Percentiles rank a stretch among this genome's conserved stretches.
Conservation (phyloP, 2,113 vertebrate genomes). For the Ciconia maguari region DNA sequence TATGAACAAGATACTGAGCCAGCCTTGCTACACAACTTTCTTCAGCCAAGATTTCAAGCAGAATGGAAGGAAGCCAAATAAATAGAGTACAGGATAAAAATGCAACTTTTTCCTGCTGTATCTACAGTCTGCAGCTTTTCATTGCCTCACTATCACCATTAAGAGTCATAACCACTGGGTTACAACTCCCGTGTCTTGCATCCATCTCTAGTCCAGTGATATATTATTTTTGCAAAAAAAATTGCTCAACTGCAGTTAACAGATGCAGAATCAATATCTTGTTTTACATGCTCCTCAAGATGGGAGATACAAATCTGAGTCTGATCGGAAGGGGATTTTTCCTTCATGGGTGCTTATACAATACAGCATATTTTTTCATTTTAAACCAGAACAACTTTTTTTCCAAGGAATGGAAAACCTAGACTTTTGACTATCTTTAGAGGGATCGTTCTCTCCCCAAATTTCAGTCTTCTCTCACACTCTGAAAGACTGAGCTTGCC, state of each 20-base stretch:
- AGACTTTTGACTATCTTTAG: neutral
- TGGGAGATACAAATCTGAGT: neutral
- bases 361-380: neutral
- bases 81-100: neutral
- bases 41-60: neutral
- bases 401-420: neutral
- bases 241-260: neutral
- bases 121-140: neutral
- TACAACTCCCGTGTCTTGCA: neutral
- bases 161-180: neutral
- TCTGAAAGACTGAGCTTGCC: neutral
- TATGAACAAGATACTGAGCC: neutral
- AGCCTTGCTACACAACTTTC: neutral
- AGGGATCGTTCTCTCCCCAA: neutral
- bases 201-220: neutral
- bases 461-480: neutral
- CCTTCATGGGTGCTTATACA: neutral
- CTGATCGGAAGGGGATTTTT: neutral
- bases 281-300: neutral
- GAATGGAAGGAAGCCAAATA: neutral
- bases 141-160: neutral
- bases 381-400: neutral
- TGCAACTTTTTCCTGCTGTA: neutral
- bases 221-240: neutral
- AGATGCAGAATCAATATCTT: neutral